Base-by-base conservation (phyloP, 2,797 vertebrate species). In the Thalassophryne amazonica region DNA sequence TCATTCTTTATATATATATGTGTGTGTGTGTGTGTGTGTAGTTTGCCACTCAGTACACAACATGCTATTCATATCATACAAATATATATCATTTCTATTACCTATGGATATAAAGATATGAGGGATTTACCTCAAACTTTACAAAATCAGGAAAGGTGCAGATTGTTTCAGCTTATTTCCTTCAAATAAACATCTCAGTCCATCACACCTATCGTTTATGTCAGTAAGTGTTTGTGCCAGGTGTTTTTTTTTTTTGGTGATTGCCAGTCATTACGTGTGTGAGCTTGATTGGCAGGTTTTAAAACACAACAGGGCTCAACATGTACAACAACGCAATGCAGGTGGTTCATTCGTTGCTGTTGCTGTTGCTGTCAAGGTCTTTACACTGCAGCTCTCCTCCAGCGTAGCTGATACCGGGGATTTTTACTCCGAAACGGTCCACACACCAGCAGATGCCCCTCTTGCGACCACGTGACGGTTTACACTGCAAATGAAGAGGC, bases 361-460 rank as follows among this genome's bases (percentile, higher is more conserved):
- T 85, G 78, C 56, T 86, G 67, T 86, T 86, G 22, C 91, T 92
- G 88, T 97, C 94, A 0, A 93, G 91, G 0, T 91, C 88, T 53
- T 95, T 96, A 87, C 97, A 98, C 78, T 97, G 95, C 74, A 98
- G 91, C 74, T 96, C 93, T 3, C 93, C 94, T 0, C 91, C 89
- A 2, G 91, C 85, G 23, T 92, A 95, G 83, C 93, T 93, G 42
- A 93, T 93, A 52, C 93, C 93, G 0, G 94, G 95, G 78, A 97
- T 90, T 67, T 94, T 95, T 66, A 92, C 84, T 3, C 97, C 97
- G 0, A 95, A 94, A 60, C 94, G 94, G 81, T 98, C 95, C 37
- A 99, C 97, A 1, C 97, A 99, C 97, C 97, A 99, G 86, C 97
- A 99, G 81, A 97, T 89, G 4, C 97, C 97, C 47, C 96, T 91